Base-by-base conservation (phyloP, 2,797 vertebrate species). In the Propithecus perrieri region DNA sequence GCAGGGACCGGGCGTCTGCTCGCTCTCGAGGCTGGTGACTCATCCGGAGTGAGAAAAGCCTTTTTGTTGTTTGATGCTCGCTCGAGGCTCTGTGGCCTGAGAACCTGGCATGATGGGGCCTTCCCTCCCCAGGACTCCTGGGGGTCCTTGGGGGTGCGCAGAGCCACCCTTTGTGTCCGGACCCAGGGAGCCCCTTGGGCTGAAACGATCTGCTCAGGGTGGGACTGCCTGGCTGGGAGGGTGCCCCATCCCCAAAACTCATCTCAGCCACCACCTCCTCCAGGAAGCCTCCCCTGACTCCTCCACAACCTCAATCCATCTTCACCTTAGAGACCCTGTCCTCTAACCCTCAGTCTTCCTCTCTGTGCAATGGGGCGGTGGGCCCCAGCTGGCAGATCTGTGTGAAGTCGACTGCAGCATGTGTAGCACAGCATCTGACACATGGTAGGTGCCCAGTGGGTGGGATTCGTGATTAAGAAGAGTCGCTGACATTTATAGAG, bases 1-100 rank as follows among this genome's bases (percentile, higher is more conserved):
- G 76, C 95, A 98, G 97, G 98, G 97, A 98, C 94, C 28, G 9
- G 75, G 98, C 94, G 98, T 97, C 98, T 97, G 89, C 88, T 84
- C 1, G 85, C 97, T 92, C 97, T 98, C 96, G 97, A 95, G 96
- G 95, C 78, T 96, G 96, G 97, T 98, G 98, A 99, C 97, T 99
- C 98, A 98, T 97, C 97, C 97, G 61, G 95, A 95, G 94, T 96
- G 97, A 98, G 97, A 98, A 97, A 96, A 93, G 97, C 81, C 97
- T 97, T 97, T 97, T 96, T 98, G 97, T 98, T 98, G 80, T 96
- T 95, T 95, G 96, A 97, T n/a, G 95, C 94, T 96, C 26, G 24
- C 95, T 96, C 1, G 43, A 95, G 97, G 96, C 96, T 95, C 94
- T 93, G 67, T 33, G 86, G 97, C 98, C 96, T 96, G 97, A 97